Percentiles rank a stretch among this genome's conserved stretches.
Evolutionary conservation across 2,888 invertebrate genomes (phyloP).

Genomic region (Gnatocerus cornutus): DNA sequence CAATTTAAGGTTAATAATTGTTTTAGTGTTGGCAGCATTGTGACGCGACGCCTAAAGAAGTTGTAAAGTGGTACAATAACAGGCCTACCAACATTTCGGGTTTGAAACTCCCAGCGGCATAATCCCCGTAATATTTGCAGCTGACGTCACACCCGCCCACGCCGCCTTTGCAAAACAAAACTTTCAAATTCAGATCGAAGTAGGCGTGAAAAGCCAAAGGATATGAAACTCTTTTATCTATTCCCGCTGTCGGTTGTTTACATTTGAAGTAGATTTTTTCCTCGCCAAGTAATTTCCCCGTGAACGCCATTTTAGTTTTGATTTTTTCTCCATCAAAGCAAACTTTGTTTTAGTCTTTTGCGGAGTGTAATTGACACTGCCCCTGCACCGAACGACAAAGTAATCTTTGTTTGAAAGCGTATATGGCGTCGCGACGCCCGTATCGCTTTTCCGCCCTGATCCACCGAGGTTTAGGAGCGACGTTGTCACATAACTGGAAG

Average conservation of each 20-base stretch:
- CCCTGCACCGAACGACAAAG: slow-evolving; percentile 9
- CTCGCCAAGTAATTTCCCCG: not conserved
- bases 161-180: slow-evolving; percentile 1
- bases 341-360: not conserved
- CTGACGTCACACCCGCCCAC: too few species aligned
- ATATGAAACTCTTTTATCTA: slow-evolving; percentile 6
- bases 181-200: slow-evolving; percentile 12
- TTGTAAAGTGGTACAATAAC: too few species aligned
- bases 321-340: not conserved
- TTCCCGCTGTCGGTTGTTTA: slow-evolving; percentile 1
- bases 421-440: slow-evolving; percentile 34
- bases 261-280: not conserved
- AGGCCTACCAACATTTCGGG: too few species aligned
- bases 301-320: not conserved
- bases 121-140: too few species aligned
- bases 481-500: slow-evolving; percentile 38
- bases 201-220: not conserved
- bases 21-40: too few species aligned
- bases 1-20: too few species aligned
- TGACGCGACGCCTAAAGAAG: too few species aligned
- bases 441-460: slow-evolving; percentile 23
- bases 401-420: slow-evolving; percentile 36
- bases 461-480: slow-evolving; percentile 18
- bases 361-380: slow-evolving; percentile 17
- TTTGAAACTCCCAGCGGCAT: too few species aligned